Evolutionary conservation across 2,888 invertebrate genomes (phyloP).

Genomic region (Plemyria rubiginata): DNA sequence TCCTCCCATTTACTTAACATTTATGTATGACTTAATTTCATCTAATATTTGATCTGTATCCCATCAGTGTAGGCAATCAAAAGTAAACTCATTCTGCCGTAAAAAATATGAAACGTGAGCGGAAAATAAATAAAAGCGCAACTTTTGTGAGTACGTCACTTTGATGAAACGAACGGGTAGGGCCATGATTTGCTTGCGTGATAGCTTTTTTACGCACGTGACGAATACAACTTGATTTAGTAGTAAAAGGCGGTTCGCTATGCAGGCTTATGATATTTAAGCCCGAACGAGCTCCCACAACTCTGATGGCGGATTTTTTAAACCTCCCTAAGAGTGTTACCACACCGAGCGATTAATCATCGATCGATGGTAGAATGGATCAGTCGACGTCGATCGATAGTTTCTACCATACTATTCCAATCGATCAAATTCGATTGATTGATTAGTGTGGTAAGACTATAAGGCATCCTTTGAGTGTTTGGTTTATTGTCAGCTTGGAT

Average conservation of each 20-base stretch:
- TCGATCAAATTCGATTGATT: too few relatives aligned
- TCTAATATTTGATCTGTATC: slow-evolving; percentile 25
- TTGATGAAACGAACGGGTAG: slow-evolving; percentile 25
- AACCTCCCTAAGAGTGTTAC: too few relatives aligned
- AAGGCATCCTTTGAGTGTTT: too few relatives aligned
- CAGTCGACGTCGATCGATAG: too few relatives aligned
- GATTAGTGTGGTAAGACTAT: too few relatives aligned
- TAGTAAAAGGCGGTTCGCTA: neutral
- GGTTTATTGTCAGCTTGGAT: too few relatives aligned
- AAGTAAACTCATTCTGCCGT: slow-evolving; percentile 24
- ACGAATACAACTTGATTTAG: slow-evolving; percentile 2
- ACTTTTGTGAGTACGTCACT: slow-evolving; percentile 26
- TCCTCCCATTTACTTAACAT: neutral
- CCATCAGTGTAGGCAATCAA: slow-evolving; percentile 31
- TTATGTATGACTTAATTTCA: neutral
- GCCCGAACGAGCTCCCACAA: too few relatives aligned
- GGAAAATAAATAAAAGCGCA: slow-evolving; percentile 29
- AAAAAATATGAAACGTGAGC: slow-evolving; percentile 31
- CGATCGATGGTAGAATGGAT: too few relatives aligned
- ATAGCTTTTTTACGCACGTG: slow-evolving; percentile 11
- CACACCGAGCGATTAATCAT: too few relatives aligned
- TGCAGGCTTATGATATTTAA: too few relatives aligned
- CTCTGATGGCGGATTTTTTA: too few relatives aligned
- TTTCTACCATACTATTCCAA: too few relatives aligned
- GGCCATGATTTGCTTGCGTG: slow-evolving; percentile 14